Evolutionary conservation across 2,797 vertebrate genomes (phyloP), one percentile per base, ranked within the genome.

Genomic region (Oophaga sylvatica): DNA sequence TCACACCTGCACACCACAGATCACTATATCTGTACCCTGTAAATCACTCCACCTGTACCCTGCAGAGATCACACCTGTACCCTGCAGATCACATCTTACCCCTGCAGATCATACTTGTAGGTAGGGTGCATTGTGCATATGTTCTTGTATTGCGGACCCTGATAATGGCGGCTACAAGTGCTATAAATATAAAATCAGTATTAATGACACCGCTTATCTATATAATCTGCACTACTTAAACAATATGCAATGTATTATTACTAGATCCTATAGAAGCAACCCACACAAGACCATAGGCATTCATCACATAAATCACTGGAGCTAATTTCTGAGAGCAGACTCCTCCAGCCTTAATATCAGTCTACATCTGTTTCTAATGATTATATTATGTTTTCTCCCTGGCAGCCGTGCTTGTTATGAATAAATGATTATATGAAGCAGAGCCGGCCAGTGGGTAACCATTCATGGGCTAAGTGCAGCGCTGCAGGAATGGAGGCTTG

Each of bases 341-440:
- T 20, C 65, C 35, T 7, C 68, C 68, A 41, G 73, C 41, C 22
- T 29, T 56, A 57, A 26, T 77, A 77, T 57, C 48, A 6, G 20
- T 56, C 59, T 41, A 63, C 68, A 71, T 59, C 62, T 20, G 4
- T 35, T 84, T 20, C 11, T 87, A 15, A 90, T 20, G 78, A 31
- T 84, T 68, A 79, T 90, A 35, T 83, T 83, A 63, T 76, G 48
- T 63, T 82, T 20, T 70, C 57, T 89, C 76, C 45, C 35, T 89
- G 92, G 93, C 90, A 91, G 45, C 91, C 91, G 82, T 93, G 92
- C 88, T 92, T 89, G 1, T 90, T 91, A 22, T 65, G 70, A 1
- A n/a, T 83, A 22, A 62, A 90, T 82, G 83, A 87, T 78, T 29
- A 71, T 29, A 59, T 53, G n/a, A 26, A 35, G 63, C 63, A 56